Evolutionary conservation across 53 echinoderm and acorn worm genomes (phyloP), one percentile per base, ranked within the genome.

Genomic region (Mesocentrotus franciscanus): DNA sequence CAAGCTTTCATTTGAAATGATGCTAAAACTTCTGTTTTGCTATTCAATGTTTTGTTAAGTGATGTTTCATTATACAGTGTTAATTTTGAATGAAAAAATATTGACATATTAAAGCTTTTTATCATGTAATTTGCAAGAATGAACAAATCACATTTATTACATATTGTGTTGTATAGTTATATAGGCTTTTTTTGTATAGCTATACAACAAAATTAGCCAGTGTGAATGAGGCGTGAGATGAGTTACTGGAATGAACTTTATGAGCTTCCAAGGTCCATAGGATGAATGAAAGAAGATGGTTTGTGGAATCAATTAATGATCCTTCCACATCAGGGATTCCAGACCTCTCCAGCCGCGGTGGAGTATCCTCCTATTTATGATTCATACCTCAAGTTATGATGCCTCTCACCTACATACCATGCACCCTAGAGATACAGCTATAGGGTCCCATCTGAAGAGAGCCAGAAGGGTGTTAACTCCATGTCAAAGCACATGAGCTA

Each of bases 231-330:
- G 14, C 20, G 0, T n/a, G 81, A 9, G 81, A 81, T 81, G 81
- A 81, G 56, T 87, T 87, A 87, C 87, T 58, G 91, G 66, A 39
- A 35, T 61, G 91, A 91, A 62, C 91, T 66, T 66, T 64, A 91
- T 14, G 91, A 91, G 91, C 9, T 16, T 16, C 91, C 91, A 91
- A 91, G 62, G 91, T 66, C 91, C 36, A 22, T 91, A 68, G 64
- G 64, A 62, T 91, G 91, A 91, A 91, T 91, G 64, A 62, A 57
- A 58, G 87, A 87, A 87, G 87, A 87, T 58, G 58, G 87, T 87
- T 87, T 87, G 57, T 87, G 87, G 87, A 87, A 87, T 87, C 87
- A 87, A 87, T 87, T 87, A 58, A 87, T 58, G 87, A 87, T 87
- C 56, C n/a, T 87, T 87, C 87, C 58, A 58, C 87, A 27, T 87